phyloP scores from a whole-genome alignment of 1,140 invertebrate species.

The Dendrolimus punctatus region DNA sequence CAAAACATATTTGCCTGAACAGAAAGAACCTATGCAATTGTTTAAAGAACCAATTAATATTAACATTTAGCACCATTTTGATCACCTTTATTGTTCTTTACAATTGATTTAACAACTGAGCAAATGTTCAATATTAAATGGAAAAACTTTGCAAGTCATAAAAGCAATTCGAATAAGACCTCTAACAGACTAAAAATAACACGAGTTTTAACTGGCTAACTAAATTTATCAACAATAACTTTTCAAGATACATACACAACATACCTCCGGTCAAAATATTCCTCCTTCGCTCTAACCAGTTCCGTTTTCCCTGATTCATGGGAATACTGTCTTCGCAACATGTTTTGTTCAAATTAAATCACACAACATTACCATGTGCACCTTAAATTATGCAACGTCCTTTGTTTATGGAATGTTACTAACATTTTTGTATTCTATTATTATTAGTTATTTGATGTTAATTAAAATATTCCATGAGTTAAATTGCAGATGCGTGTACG shows the following conservation, averaged over 20 bases:
- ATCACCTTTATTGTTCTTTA: too few relatives aligned
- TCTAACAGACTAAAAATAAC: too few relatives aligned
- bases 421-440: conserved; percentile 1
- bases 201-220: too few relatives aligned
- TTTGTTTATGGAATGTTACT: background rate
- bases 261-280: conserved; percentile 54
- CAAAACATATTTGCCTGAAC: too few relatives aligned
- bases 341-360: conserved; percentile 16
- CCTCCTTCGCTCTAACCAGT: conserved; percentile 36
- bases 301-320: conserved; percentile 54
- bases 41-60: too few relatives aligned
- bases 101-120: too few relatives aligned
- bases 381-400: background rate
- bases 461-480: conserved; percentile 1
- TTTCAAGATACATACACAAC: conserved; percentile 11
- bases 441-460: background rate
- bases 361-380: background rate
- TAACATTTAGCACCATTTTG: too few relatives aligned
- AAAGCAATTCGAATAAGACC: too few relatives aligned
- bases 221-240: too few relatives aligned
- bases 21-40: too few relatives aligned
- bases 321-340: conserved; percentile 55
- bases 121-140: too few relatives aligned
- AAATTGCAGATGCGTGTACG: conserved; percentile 9
- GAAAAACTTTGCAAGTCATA: too few relatives aligned